Conservation (phyloP, 53 echinoderm and acorn worm genomes). For the Astropecten irregularis region DNA sequence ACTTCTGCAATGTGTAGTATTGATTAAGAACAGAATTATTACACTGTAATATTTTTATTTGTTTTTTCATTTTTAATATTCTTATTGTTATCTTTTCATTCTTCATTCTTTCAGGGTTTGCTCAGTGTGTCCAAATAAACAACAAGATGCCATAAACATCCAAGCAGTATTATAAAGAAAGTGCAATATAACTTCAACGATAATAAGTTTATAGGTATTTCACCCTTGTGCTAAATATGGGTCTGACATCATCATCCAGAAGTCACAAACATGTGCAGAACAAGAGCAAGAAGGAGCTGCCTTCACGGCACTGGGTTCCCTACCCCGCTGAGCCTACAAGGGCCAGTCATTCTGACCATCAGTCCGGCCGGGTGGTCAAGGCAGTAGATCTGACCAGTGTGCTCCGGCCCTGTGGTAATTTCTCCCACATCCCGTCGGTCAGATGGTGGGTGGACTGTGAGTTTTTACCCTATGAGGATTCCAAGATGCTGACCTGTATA, state of each 20-base stretch:
- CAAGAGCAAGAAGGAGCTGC: conserved; percentile 36
- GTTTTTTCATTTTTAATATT: no score
- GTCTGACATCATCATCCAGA: not conserved
- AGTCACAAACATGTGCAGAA: not conserved
- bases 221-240: no score
- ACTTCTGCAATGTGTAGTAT: no score
- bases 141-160: no score
- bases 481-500: conserved; percentile 84
- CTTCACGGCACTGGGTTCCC: conserved; percentile 33
- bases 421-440: conserved; percentile 68
- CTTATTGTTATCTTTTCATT: no score
- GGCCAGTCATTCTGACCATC: not conserved
- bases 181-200: no score
- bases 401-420: conserved; percentile 59
- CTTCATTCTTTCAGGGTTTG: no score
- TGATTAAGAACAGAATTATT: no score
- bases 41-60: no score
- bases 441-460: conserved; percentile 88
- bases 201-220: no score
- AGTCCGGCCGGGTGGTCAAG: conserved; percentile 76
- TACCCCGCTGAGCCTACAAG: not conserved
- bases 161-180: no score
- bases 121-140: no score
- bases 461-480: conserved; percentile 94
- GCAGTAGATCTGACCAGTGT: conserved; percentile 76